phyloP scores from a whole-genome alignment of 2,888 invertebrate species.

The Rhagonycha fulva region DNA sequence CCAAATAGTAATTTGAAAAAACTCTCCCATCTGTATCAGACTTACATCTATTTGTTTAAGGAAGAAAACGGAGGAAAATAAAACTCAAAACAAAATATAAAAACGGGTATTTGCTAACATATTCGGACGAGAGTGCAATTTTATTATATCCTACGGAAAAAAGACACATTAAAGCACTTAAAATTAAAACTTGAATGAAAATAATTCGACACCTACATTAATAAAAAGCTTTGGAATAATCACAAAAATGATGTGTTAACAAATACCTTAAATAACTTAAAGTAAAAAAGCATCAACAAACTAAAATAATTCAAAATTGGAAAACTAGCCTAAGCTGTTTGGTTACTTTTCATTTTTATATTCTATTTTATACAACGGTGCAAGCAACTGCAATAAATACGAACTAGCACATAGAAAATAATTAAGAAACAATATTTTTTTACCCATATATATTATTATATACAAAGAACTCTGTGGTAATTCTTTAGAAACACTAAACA shows the following conservation, averaged over 20 bases:
- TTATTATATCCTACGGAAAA: conserved; percentile 8
- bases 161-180: conserved; percentile 19
- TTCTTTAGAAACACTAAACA: conserved; percentile 8
- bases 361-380: conserved; percentile 24
- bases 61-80: conserved; percentile 11
- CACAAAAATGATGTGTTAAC: conserved; percentile 31
- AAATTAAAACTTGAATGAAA: conserved; percentile 13
- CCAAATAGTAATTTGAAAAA: conserved; percentile 14
- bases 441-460: conserved; percentile 17
- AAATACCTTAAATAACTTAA: conserved; percentile 33
- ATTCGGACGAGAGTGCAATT: conserved; percentile 7
- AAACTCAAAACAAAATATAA: conserved; percentile 10
- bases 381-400: conserved; percentile 28
- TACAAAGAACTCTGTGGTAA: conserved; percentile 20
- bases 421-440: conserved; percentile 20
- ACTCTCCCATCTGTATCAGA: conserved; percentile 24
- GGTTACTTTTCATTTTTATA: conserved; percentile 4
- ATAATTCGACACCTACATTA: conserved; percentile 14
- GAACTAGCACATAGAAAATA: conserved; percentile 19
- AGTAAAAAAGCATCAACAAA: conserved; percentile 9
- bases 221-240: conserved; percentile 26
- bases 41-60: conserved; percentile 19
- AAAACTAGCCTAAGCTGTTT: conserved; percentile 10
- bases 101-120: conserved; percentile 27
- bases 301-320: conserved; percentile 4